Evolutionary conservation across 1,140 invertebrate genomes (phyloP).

Genomic region (Eupristina koningsbergeri): DNA sequence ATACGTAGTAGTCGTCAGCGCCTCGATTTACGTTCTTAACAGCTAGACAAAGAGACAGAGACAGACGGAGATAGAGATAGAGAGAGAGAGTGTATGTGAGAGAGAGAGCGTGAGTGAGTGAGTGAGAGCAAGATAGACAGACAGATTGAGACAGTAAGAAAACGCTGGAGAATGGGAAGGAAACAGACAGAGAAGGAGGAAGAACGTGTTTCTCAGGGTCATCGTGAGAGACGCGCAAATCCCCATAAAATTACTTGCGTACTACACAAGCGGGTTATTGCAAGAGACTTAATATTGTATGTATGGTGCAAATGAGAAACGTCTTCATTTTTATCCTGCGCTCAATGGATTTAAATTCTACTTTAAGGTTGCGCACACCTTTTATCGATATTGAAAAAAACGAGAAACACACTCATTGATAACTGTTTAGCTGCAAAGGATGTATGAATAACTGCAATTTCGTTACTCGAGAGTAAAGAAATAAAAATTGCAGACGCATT

Average conservation of each 20-base stretch:
- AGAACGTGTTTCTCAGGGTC: conserved; percentile 27
- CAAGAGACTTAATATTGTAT: conserved; percentile 20
- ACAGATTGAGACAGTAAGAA: conserved; percentile 49
- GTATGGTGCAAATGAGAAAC: background rate
- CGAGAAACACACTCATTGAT: background rate
- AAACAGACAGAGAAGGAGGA: conserved; percentile 25
- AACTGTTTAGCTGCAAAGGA: background rate
- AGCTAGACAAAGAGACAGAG: conserved; percentile 52
- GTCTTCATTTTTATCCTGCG: too few relatives aligned
- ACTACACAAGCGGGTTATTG: conserved; percentile 48
- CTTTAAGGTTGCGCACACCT: background rate
- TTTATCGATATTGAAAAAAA: background rate
- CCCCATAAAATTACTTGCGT: conserved; percentile 56
- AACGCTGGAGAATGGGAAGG: background rate
- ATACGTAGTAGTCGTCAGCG: conserved; percentile 56
- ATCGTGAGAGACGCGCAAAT: conserved; percentile 44
- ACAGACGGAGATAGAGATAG: conserved; percentile 8
- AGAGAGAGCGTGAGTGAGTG: conserved; percentile 5
- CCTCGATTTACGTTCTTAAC: conserved; percentile 62
- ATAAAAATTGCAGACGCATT: too few relatives aligned
- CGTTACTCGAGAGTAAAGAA: too few relatives aligned
- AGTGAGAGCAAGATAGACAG: conserved; percentile 39
- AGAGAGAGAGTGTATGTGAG: too few relatives aligned
- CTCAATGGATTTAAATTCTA: background rate
- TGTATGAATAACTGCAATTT: background rate